These are phyloP conservation scores for Lucifuga dentata DNA, from an alignment of 2,113 vertebrate species.

Conservation along the genomic window DNA sequence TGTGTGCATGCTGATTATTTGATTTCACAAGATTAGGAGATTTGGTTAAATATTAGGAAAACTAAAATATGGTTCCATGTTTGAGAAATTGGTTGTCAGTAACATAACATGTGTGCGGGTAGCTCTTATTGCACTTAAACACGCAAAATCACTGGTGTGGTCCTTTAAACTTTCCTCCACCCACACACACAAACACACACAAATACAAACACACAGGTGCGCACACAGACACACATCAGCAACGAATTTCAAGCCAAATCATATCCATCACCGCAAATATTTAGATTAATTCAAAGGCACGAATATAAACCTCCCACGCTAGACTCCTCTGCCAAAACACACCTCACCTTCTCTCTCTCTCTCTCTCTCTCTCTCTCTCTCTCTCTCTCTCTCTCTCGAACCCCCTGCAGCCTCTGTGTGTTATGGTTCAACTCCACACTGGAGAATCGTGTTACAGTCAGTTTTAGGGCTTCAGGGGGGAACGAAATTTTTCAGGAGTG, in stretches of 20 bases:
- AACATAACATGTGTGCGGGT: too few species aligned
- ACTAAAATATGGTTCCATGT: too few species aligned
- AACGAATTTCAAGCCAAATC: constrained; percentile 47
- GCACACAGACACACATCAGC: constrained; percentile 1
- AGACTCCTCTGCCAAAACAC: constrained; percentile 67
- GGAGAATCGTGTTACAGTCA: constrained; percentile 71
- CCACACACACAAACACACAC: background rate
- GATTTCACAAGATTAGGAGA: too few species aligned
- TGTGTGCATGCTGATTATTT: too few species aligned
- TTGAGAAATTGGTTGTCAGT: too few species aligned
- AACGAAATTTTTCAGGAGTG: constrained; percentile 58
- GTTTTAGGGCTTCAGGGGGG: constrained; percentile 49
- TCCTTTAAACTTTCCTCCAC: background rate
- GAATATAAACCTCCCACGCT: constrained; percentile 53
- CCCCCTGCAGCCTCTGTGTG: constrained; percentile 36
- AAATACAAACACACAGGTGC: background rate
- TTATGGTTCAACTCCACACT: constrained; percentile 56
- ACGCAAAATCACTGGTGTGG: too few species aligned
- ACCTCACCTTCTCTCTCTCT: constrained; percentile 17
- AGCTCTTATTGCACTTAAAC: too few species aligned
- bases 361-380: background rate
- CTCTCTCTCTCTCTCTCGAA: background rate
- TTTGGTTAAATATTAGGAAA: too few species aligned
- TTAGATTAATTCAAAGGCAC: constrained; percentile 57
- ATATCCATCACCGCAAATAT: constrained; percentile 57